phyloP scores from a whole-genome alignment of 2,888 invertebrate species.

The Hesperia comma region DNA sequence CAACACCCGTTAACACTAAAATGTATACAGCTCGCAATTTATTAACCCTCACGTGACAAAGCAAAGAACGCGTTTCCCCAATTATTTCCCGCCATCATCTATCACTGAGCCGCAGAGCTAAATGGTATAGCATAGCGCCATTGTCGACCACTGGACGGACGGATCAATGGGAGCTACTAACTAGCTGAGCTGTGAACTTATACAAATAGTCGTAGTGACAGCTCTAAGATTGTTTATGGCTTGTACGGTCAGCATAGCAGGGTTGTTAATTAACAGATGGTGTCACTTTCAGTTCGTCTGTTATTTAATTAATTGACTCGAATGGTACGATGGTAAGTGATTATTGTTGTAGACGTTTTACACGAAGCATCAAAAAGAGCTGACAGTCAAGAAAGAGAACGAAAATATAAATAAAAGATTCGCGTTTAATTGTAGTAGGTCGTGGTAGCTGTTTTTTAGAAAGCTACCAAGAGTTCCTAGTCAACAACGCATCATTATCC shows the following conservation, averaged over 20 bases:
- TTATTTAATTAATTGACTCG: too few species aligned
- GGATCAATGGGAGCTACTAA: slow-evolving; percentile 72
- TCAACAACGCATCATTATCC: too few species aligned
- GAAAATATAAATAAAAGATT: too few species aligned
- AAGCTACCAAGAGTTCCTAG: too few species aligned
- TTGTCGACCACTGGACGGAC: slow-evolving; percentile 68
- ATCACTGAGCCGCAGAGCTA: slow-evolving; percentile 47
- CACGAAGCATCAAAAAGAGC: too few species aligned
- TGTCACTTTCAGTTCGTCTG: too few species aligned
- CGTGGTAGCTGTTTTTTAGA: too few species aligned
- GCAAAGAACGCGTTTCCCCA: slow-evolving; percentile 42
- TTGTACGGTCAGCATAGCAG: neutral
- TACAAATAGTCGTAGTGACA: slow-evolving; percentile 62
- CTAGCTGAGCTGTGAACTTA: slow-evolving; percentile 73
- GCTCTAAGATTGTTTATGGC: slow-evolving; percentile 30
- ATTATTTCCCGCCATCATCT: slow-evolving; percentile 57
- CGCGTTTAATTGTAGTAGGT: too few species aligned
- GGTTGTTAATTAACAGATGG: neutral
- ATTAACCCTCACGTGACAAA: neutral
- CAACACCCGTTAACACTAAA: neutral
- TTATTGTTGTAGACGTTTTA: too few species aligned
- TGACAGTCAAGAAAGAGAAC: too few species aligned
- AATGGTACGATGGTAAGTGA: too few species aligned
- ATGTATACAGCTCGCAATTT: neutral
- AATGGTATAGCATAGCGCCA: slow-evolving; percentile 53